Evolutionary conservation across 2,797 vertebrate genomes (phyloP).

Genomic region (Lindbergichthys nudifrons): DNA sequence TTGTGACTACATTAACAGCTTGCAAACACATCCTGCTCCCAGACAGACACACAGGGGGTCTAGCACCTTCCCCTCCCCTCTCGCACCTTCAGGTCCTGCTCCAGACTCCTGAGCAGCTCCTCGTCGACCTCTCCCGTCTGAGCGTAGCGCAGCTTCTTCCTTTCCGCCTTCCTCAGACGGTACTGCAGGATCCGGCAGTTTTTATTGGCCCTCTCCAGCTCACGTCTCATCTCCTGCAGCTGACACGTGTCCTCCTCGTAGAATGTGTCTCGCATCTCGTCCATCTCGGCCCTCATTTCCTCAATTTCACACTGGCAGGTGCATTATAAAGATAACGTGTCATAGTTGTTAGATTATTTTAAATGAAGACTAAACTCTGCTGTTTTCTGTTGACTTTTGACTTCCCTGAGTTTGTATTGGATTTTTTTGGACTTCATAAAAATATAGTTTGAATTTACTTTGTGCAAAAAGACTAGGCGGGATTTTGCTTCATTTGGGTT

Average conservation of each 20-base stretch:
- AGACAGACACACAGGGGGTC: slow-evolving; percentile 7
- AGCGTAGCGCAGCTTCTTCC: slow-evolving; percentile 93
- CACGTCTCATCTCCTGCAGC: slow-evolving; percentile 97
- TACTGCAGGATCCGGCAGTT: slow-evolving; percentile 99
- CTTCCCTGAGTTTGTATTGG: slow-evolving; percentile 13
- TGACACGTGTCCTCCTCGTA: slow-evolving; percentile 98
- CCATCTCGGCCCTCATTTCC: slow-evolving; percentile 98
- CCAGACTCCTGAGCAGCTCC: slow-evolving; percentile 95
- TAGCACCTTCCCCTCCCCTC: background rate
- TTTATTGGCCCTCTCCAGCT: slow-evolving; percentile 97
- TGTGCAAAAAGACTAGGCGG: background rate
- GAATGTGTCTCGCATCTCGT: slow-evolving; percentile 98
- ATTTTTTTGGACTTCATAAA: slow-evolving; percentile 12
- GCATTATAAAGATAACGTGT: slow-evolving; percentile 21
- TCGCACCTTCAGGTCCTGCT: slow-evolving; percentile 95
- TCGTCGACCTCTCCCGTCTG: slow-evolving; percentile 94
- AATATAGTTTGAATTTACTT: background rate
- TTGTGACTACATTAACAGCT: background rate
- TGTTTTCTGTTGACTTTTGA: slow-evolving; percentile 15
- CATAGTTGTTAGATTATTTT: slow-evolving; percentile 2
- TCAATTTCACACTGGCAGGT: slow-evolving; percentile 91
- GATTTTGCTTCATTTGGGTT: background rate
- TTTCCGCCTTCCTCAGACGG: slow-evolving; percentile 95
- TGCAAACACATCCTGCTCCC: background rate
- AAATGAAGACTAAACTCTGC: background rate